Evolutionary conservation across 2,797 vertebrate genomes (phyloP), one percentile per base, ranked within the genome.

Genomic region (Crocidura indochinensis): DNA sequence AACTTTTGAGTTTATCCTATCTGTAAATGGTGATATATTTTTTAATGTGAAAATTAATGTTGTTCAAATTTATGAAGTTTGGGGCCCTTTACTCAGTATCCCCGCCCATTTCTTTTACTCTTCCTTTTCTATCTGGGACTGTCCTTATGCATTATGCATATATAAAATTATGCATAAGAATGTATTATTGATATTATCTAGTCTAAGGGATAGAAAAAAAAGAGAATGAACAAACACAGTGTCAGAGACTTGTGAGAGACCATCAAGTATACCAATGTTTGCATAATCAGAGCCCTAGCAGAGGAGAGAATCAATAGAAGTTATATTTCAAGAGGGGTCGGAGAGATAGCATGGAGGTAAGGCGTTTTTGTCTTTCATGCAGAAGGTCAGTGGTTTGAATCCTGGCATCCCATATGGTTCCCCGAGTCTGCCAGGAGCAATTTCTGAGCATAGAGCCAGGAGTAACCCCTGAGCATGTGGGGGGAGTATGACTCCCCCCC

Each of bases 1-100:
- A 49, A 27, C 29, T 65, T 53, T 15, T 84, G 67, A 49, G 6
- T 29, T 67, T 44, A 88, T n/a, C 67, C 27, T 88, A 22, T 68
- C 2, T 78, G 15, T 15, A 44, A 26, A 19, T 26, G 0, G 60
- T 83, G 68, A 93, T 12, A n/a, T 6, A 53, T 87, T 72, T 26
- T 87, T 38, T 83, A 24, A 83, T 82, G 67, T 60, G 29, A 29
- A 81, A 29, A 82, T 64, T 86, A 71, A 29, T 82, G 22, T 87
- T 78, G 73, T 84, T 74, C 75, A 87, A 49, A 31, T 76, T 38
- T 82, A 51, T 53, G 22, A 38, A 74, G 65, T 65, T 38, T 22
- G 10, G 47, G 38, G 17, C 20, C 14, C 88, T 67, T 92, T 53
- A 53, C 17, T 53, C 51, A 53, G 19, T 31, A 82, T 86, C 64